Evolutionary conservation across 2,888 invertebrate genomes (phyloP).

Genomic region (Sinelater perroti): DNA sequence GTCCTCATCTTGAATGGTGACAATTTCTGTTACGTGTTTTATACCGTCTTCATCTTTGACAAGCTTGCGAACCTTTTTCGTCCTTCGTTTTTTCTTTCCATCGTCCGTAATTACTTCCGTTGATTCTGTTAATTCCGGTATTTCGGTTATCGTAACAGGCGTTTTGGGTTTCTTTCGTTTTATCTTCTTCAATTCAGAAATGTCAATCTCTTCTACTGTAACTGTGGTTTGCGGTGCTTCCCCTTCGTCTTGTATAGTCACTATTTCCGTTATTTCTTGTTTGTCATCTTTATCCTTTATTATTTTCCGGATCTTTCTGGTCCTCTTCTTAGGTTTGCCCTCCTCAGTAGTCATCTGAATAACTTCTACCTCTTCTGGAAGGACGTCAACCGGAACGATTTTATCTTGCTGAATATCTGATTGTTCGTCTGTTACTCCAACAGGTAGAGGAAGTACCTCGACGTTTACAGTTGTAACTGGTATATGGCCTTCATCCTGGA

Average conservation of each 20-base stretch:
- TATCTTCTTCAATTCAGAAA: conserved; percentile 26
- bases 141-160: conserved; percentile 45
- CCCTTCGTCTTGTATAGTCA: conserved; percentile 59
- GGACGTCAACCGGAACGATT: conserved; percentile 23
- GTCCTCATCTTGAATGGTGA: conserved; percentile 47
- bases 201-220: conserved; percentile 26
- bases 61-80: conserved; percentile 34
- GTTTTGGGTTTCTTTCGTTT: conserved; percentile 36
- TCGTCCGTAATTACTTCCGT: conserved; percentile 44
- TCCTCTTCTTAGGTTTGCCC: conserved; percentile 33
- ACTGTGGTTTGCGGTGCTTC: conserved; percentile 55
- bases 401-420: too few relatives aligned
- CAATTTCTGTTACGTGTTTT: conserved; percentile 36
- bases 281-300: conserved; percentile 59
- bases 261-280: conserved; percentile 61
- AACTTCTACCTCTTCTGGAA: conserved; percentile 31
- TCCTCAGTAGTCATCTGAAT: conserved; percentile 24
- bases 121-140: conserved; percentile 42
- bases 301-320: conserved; percentile 52
- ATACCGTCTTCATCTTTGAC: conserved; percentile 24
- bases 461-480: conserved; percentile 36
- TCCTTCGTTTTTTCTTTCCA: conserved; percentile 45
- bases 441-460: too few relatives aligned
- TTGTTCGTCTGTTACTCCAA: conserved; percentile 5
- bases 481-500: conserved; percentile 56